Base-by-base conservation (phyloP, 2,113 vertebrate species). In the Ictalurus furcatus region DNA sequence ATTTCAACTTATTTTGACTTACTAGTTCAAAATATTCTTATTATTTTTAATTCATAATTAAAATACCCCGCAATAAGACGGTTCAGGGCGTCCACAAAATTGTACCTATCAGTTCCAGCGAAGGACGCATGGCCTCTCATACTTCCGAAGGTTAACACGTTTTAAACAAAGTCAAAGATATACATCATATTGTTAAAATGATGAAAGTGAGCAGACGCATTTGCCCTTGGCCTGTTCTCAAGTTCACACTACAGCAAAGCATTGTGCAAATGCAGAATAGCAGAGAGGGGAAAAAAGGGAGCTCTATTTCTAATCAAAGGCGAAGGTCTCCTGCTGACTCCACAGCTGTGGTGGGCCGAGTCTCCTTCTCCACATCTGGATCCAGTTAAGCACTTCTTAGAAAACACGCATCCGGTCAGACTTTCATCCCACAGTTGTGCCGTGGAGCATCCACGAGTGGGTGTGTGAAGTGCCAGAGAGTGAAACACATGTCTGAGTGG, bases 351-450 rank as follows among this genome's bases (percentile, higher is more conserved):
- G 90, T 40, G 88, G 92, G 92, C 93, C 86, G 92, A 54, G 88
- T 92, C 91, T 92, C 74, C n/a, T 80, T 61, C 92, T 84, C 89
- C 92, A 95, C 95, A 96, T 96, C 94, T 96, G 96, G 95, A 95
- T 86, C 90, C 87, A 74, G 93, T 95, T 96, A 95, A 94, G 89
- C 89, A 94, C 94, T 95, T 96, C 95, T 95, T 95, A 95, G 59
- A 93, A 91, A 91, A 88, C 91, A 80, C 87, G 84, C 93, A 94
- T 95, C 94, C 94, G 95, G 91, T 94, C 92, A 92, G 92, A 91
- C 93, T 91, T 88, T 74, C 80, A 90, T 89, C 91, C 88, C 85
- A 80, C 84, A 85, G 54, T 91, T 34, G 91, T 86, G 80, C 86
- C 84, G 37, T 84, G 16, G 54, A 54, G 79, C 61, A 30, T 74